Conservation (phyloP, 2,113 vertebrate species). For the Chaetops frenatus region DNA sequence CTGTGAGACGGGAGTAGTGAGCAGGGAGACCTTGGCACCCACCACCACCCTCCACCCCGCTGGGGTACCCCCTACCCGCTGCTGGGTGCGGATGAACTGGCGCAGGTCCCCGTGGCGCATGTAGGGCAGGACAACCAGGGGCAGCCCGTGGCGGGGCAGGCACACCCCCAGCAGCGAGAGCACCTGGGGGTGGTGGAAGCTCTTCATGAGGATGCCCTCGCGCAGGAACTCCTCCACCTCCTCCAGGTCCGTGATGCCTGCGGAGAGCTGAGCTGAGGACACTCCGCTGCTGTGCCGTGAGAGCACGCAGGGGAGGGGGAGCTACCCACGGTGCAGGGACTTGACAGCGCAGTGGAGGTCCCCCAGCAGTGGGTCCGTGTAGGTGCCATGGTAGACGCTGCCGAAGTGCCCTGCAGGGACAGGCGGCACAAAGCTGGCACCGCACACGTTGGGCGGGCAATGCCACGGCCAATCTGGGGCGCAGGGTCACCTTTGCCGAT, state of each 20-base stretch:
- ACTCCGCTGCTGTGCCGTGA: rapidly evolving
- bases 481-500: constrained; percentile 85
- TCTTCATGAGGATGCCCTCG: constrained; percentile 95
- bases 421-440: not conserved
- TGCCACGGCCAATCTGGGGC: rapidly evolving
- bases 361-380: constrained; percentile 75
- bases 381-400: constrained; percentile 90
- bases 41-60: rapidly evolving
- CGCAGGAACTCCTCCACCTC: constrained; percentile 95
- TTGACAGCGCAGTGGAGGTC: constrained; percentile 90
- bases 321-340: constrained; percentile 86
- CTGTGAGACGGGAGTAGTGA: constrained; percentile 52
- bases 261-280: not conserved
- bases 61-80: constrained; percentile 70
- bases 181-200: constrained; percentile 88
- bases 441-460: rapidly evolving
- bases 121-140: constrained; percentile 88
- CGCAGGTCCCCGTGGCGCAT: constrained; percentile 94
- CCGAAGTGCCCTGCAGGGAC: constrained; percentile 87
- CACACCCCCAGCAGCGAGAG: constrained; percentile 88
- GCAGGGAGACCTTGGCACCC: not conserved
- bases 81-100: constrained; percentile 87
- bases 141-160: constrained; percentile 84
- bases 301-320: rapidly evolving
- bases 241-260: constrained; percentile 91